phyloP scores from a whole-genome alignment of 2,113 vertebrate species.

The Phyllostomus hastatus region DNA sequence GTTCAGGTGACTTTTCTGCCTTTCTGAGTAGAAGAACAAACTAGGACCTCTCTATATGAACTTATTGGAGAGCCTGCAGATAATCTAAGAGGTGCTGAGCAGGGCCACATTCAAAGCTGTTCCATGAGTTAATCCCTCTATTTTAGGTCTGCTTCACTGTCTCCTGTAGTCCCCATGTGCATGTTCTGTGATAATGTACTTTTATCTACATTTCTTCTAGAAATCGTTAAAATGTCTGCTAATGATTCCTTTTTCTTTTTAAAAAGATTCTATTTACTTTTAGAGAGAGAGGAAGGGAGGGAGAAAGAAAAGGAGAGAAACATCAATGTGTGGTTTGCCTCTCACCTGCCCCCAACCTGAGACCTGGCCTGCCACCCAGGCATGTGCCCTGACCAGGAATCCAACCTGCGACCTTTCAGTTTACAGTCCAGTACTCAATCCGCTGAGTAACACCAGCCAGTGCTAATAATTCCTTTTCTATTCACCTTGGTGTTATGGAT shows the following conservation, averaged over 20 bases:
- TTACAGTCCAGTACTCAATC: too few species aligned
- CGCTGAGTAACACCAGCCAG: too few species aligned
- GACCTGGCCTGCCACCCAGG: too few species aligned
- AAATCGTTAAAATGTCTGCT: not conserved
- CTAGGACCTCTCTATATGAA: not conserved
- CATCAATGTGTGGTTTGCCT: too few species aligned
- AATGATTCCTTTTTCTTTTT: not conserved
- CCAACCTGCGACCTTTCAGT: too few species aligned
- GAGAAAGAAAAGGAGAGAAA: too few species aligned
- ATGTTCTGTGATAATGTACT: not conserved
- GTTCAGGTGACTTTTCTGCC: not conserved
- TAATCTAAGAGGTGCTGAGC: not conserved
- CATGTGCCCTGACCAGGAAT: too few species aligned
- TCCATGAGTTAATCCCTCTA: not conserved
- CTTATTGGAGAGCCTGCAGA: not conserved
- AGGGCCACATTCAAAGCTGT: not conserved
- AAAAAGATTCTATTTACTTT: too few species aligned
- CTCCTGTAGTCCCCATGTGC: not conserved
- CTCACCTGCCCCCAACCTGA: too few species aligned
- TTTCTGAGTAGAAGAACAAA: not conserved
- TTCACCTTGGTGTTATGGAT: not conserved
- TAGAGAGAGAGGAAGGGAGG: too few species aligned
- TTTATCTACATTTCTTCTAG: not conserved
- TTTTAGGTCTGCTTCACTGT: not conserved
- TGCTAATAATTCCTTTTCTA: not conserved